A percentile compares a stretch with the other conserved stretches of the same genome.
Conservation (phyloP, 2,113 vertebrate species). For the Blennius ocellaris region DNA sequence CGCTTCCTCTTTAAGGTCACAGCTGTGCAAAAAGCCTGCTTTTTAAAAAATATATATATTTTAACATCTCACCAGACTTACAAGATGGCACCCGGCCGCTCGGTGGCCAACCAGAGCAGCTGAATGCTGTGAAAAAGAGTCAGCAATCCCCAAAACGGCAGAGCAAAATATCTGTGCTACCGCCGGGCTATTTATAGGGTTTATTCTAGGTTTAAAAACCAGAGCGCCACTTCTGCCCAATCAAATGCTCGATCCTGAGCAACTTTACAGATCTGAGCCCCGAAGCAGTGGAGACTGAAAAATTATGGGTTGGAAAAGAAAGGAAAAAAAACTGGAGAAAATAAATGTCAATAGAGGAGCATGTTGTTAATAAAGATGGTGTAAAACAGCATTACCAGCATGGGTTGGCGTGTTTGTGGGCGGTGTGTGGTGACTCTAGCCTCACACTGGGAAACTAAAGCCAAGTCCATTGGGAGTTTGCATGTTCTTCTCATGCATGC, state of each 20-base stretch:
- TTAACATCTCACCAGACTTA: constrained; percentile 31
- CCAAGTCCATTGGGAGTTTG: no score
- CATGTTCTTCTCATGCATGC: no score
- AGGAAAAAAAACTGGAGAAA: not conserved
- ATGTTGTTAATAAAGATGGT: no score
- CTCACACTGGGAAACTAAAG: no score
- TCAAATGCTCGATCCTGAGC: constrained; percentile 31
- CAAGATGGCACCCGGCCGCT: constrained; percentile 11
- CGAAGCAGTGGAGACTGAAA: not conserved
- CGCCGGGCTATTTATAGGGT: constrained; percentile 59
- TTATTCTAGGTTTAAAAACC: constrained; percentile 68
- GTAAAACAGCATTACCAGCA: no score
- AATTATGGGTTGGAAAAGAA: not conserved
- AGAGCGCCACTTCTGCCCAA: constrained; percentile 59
- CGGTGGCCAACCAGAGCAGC: constrained; percentile 32
- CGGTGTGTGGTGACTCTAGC: no score
- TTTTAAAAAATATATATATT: no score
- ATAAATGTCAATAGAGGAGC: not conserved
- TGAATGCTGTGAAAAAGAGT: constrained; percentile 43
- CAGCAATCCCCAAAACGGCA: constrained; percentile 41
- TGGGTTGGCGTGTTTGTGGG: no score
- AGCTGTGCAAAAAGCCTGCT: constrained; percentile 26
- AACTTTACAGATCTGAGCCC: constrained; percentile 37
- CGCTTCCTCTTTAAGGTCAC: constrained; percentile 69
- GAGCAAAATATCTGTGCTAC: constrained; percentile 63